These are phyloP conservation scores for Agrochola litura DNA, from an alignment of 2,888 invertebrate species.

Conservation along the genomic window DNA sequence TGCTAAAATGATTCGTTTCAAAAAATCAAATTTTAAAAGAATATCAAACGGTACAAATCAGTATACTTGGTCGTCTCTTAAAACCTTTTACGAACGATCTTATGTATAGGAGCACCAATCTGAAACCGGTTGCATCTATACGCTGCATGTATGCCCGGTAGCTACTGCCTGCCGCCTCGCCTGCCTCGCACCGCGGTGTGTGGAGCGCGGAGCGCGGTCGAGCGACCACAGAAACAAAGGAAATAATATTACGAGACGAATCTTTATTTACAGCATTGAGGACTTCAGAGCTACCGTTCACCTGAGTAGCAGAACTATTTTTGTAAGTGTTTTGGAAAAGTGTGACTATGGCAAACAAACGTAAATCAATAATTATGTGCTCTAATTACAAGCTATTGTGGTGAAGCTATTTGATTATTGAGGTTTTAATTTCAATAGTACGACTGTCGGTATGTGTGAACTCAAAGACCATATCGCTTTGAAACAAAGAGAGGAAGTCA, in stretches of 20 bases:
- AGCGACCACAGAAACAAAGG: slow-evolving; percentile 7
- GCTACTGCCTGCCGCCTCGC: slow-evolving; percentile 14
- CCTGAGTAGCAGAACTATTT: background rate
- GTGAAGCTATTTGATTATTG: background rate
- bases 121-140: slow-evolving; percentile 41
- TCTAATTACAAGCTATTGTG: slow-evolving; percentile 29
- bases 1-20: background rate
- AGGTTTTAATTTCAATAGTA: background rate
- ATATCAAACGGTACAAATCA: slow-evolving; percentile 12
- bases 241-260: slow-evolving; percentile 14
- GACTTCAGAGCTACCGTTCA: background rate
- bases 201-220: background rate
- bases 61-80: slow-evolving; percentile 11
- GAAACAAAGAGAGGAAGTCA: slow-evolving; percentile 42
- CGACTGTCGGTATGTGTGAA: background rate
- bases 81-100: slow-evolving; percentile 38
- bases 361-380: background rate
- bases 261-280: background rate
- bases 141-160: slow-evolving; percentile 43
- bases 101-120: slow-evolving; percentile 28
- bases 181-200: background rate
- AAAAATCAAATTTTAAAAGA: background rate
- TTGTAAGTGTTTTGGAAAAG: background rate
- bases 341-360: background rate
- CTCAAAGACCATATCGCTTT: slow-evolving; percentile 16